Conservation (phyloP, 2,888 invertebrate genomes). For the Ennomos quercinarius region DNA sequence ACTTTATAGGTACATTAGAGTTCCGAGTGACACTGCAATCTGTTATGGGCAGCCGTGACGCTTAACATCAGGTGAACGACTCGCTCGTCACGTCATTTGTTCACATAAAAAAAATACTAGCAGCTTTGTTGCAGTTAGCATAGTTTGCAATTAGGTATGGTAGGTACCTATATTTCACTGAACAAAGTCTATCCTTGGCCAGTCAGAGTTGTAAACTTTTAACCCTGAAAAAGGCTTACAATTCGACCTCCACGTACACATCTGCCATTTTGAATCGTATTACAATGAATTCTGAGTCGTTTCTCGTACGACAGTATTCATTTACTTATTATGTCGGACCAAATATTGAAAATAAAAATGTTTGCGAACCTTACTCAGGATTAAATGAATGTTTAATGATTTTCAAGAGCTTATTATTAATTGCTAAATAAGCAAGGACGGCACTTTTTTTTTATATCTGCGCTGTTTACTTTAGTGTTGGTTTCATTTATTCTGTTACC, state of each 20-base stretch:
- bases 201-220: constrained; percentile 31
- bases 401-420: constrained; percentile 43
- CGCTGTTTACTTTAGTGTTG: not conserved
- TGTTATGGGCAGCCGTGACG: too few relatives aligned
- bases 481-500: not conserved
- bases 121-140: not conserved
- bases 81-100: too few relatives aligned
- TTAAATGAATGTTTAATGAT: constrained; percentile 50
- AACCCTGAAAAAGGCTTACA: constrained; percentile 39
- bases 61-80: too few relatives aligned
- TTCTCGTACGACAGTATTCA: constrained; percentile 2
- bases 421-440: constrained; percentile 10
- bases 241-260: constrained; percentile 21
- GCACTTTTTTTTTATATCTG: not conserved
- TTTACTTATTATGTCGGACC: constrained; percentile 28
- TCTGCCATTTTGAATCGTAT: constrained; percentile 14
- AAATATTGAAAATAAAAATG: constrained; percentile 53
- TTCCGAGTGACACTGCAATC: too few relatives aligned
- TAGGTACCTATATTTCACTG: constrained; percentile 11
- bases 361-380: constrained; percentile 48
- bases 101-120: too few relatives aligned
- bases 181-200: constrained; percentile 37
- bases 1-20: too few relatives aligned
- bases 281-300: not conserved
- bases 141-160: constrained; percentile 1